phyloP scores from a whole-genome alignment of 2,113 vertebrate genomes.

The Sclerurus mexicanus region DNA sequence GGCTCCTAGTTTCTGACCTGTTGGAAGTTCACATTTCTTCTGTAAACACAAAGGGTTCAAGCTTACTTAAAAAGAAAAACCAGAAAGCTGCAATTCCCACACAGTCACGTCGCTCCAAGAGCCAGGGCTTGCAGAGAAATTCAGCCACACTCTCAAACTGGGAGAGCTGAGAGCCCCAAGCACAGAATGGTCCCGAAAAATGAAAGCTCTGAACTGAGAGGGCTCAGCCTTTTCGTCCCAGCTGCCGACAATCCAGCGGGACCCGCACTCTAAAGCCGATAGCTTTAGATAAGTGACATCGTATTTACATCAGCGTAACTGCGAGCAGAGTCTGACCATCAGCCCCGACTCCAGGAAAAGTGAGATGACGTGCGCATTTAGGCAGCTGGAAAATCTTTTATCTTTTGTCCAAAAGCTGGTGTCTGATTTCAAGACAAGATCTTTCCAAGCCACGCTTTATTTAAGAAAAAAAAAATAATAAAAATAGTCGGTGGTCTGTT shows the following conservation, averaged over 20 bases:
- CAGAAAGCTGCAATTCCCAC: neutral
- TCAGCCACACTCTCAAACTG: fast-evolving
- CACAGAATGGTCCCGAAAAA: neutral
- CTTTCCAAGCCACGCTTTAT: neutral
- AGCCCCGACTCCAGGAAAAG: neutral
- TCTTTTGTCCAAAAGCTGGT: neutral
- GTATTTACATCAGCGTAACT: neutral
- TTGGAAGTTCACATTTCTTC: neutral
- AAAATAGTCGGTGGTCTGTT: neutral
- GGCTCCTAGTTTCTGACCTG: neutral
- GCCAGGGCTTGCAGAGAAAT: neutral
- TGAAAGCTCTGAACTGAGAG: neutral
- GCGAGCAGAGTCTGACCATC: neutral
- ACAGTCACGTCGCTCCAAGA: neutral
- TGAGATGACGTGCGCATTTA: neutral
- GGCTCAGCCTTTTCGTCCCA: neutral
- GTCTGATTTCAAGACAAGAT: neutral
- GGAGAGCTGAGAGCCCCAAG: neutral
- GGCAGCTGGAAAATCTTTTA: neutral
- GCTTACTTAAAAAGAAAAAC: neutral
- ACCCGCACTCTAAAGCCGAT: neutral
- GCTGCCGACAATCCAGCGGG: fast-evolving
- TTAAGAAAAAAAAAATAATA: neutral
- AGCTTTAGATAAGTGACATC: neutral
- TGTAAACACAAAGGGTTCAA: neutral